Conservation (phyloP, 1,140 invertebrate species). For the Drosophila tani region DNA sequence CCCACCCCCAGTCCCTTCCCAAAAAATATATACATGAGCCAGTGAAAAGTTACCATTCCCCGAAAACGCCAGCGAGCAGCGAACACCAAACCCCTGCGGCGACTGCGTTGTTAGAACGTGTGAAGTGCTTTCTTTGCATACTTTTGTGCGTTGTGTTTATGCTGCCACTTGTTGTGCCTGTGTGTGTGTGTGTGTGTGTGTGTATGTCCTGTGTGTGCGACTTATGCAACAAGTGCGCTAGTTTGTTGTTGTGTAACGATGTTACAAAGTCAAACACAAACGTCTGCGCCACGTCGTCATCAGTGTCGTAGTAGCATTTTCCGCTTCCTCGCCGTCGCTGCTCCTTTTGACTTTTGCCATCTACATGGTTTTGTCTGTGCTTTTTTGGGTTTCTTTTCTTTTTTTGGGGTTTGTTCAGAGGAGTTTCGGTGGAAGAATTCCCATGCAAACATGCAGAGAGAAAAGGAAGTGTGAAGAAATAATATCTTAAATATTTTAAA, state of each 20-base stretch:
- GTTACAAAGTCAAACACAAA: constrained; percentile 82
- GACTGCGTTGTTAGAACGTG: constrained; percentile 75
- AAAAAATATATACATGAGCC: constrained; percentile 5
- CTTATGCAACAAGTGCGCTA: constrained; percentile 80
- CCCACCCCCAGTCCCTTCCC: neutral
- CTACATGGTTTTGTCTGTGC: constrained; percentile 53
- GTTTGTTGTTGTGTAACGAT: constrained; percentile 76
- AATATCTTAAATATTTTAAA: neutral
- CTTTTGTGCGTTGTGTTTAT: constrained; percentile 72
- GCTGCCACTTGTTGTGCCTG: constrained; percentile 67
- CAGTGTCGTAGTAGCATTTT: constrained; percentile 56
- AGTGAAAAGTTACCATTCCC: constrained; percentile 1
- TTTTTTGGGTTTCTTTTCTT: constrained; percentile 61
- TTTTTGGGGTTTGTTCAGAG: constrained; percentile 37
- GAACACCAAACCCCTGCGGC: constrained; percentile 30
- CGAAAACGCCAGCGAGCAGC: neutral
- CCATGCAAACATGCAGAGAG: constrained; percentile 47
- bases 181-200: constrained; percentile 23
- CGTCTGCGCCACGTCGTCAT: constrained; percentile 68
- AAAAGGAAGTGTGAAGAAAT: neutral
- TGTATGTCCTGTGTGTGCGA: constrained; percentile 39
- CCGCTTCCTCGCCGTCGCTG: constrained; percentile 33
- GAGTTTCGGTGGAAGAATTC: constrained; percentile 39
- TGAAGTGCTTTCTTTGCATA: constrained; percentile 79
- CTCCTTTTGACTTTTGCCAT: constrained; percentile 58